Evolutionary conservation across 2,888 invertebrate species (phyloP).

Genomic region (Machimus rusticus): DNA sequence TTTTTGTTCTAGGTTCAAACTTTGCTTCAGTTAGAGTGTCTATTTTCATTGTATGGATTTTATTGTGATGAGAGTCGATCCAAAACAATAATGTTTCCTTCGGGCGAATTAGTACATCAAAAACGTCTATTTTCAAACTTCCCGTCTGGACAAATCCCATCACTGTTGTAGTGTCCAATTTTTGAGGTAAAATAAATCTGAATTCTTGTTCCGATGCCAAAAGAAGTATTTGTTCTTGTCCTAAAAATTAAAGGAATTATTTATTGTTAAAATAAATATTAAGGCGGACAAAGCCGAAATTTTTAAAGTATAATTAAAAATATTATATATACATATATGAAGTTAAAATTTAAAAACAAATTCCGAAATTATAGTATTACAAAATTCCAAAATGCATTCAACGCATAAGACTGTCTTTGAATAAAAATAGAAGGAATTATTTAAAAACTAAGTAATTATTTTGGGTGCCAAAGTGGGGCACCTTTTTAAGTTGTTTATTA

Average conservation of each 20-base stretch:
- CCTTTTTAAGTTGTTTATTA: neutral
- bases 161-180: slow-evolving; percentile 63
- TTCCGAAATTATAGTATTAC: no score
- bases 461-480: neutral
- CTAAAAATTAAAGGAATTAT: neutral
- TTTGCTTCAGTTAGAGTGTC: slow-evolving; percentile 50
- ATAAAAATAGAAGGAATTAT: no score
- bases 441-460: no score
- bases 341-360: no score
- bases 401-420: no score
- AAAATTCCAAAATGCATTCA: no score
- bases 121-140: slow-evolving; percentile 68
- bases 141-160: slow-evolving; percentile 72
- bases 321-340: no score
- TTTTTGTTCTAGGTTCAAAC: slow-evolving; percentile 26
- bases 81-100: slow-evolving; percentile 61
- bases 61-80: slow-evolving; percentile 63
- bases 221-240: slow-evolving; percentile 57
- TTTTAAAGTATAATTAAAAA: no score
- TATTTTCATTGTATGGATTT: slow-evolving; percentile 62
- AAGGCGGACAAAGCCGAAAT: no score
- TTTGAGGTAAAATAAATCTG: slow-evolving; percentile 60
- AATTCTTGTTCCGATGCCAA: slow-evolving; percentile 62
- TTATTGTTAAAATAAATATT: neutral
- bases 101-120: slow-evolving; percentile 70